Conservation (phyloP, 2,113 vertebrate species). For the Leucoraja erinaceus region DNA sequence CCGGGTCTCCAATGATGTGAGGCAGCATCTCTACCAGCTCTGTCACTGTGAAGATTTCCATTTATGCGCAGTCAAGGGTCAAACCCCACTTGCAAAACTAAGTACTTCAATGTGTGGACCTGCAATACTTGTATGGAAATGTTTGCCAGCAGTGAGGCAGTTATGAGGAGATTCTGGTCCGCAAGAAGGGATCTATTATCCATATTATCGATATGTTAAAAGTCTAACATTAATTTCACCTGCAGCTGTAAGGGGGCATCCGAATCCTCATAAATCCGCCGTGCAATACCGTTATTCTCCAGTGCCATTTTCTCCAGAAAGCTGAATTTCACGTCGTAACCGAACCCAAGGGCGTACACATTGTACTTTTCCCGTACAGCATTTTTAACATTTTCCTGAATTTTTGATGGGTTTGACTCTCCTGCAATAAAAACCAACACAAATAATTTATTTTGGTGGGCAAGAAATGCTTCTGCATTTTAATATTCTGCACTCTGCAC, state of each 20-base stretch:
- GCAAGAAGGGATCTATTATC: not conserved
- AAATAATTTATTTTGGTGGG: not conserved
- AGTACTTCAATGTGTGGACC: no score
- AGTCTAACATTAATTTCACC: constrained; percentile 53
- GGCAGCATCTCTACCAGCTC: no score
- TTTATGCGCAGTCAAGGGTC: not conserved
- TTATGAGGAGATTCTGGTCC: not conserved
- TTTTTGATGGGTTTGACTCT: constrained; percentile 42
- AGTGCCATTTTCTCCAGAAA: constrained; percentile 81
- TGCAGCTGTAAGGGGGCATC: constrained; percentile 81
- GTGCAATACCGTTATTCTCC: constrained; percentile 74
- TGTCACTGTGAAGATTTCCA: not conserved
- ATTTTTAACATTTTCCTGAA: constrained; percentile 61
- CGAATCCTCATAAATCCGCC: constrained; percentile 76
- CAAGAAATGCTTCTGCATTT: no score
- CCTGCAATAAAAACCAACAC: constrained; percentile 54
- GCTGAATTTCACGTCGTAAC: constrained; percentile 67
- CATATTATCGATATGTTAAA: not conserved
- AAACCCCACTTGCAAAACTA: not conserved
- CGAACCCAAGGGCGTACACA: constrained; percentile 83
- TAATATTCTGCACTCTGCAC: no score
- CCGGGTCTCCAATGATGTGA: no score
- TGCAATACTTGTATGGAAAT: not conserved
- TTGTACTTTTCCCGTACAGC: constrained; percentile 58
- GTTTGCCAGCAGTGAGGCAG: not conserved